These are phyloP conservation scores for Lophochroa leadbeateri DNA, from an alignment of 2,113 vertebrate species.

Conservation along the genomic window DNA sequence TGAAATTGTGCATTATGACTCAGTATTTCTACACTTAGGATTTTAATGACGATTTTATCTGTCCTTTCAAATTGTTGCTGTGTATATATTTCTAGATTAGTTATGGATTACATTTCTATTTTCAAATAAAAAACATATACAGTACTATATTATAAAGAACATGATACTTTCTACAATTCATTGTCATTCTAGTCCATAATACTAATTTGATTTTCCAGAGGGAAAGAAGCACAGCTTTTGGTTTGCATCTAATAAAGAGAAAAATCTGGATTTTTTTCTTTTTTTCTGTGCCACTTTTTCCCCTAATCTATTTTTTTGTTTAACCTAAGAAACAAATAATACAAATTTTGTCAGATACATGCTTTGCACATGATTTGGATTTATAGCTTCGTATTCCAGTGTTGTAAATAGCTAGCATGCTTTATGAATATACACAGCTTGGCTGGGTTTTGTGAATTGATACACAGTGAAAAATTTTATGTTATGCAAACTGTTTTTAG, in stretches of 20 bases:
- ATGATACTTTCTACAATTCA: slow-evolving; percentile 29
- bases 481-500: neutral
- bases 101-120: slow-evolving; percentile 59
- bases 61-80: slow-evolving; percentile 54
- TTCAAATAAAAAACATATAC: slow-evolving; percentile 43
- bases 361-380: neutral
- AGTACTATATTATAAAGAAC: slow-evolving; percentile 17
- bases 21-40: slow-evolving; percentile 69
- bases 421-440: neutral
- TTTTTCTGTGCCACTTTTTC: neutral
- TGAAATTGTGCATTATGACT: slow-evolving; percentile 68
- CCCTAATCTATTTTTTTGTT: neutral
- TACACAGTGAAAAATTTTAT: neutral
- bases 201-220: slow-evolving; percentile 34
- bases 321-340: neutral
- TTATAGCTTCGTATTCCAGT: neutral
- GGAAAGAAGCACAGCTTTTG: neutral
- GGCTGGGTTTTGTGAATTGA: neutral
- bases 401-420: neutral
- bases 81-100: slow-evolving; percentile 65
- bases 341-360: neutral
- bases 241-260: neutral
- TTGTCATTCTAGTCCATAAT: slow-evolving; percentile 18
- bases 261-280: neutral
- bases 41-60: slow-evolving; percentile 69